Percentiles rank a stretch among this genome's conserved stretches.
Evolutionary conservation across 2,888 invertebrate genomes (phyloP).

Genomic region (Apamea crenata): DNA sequence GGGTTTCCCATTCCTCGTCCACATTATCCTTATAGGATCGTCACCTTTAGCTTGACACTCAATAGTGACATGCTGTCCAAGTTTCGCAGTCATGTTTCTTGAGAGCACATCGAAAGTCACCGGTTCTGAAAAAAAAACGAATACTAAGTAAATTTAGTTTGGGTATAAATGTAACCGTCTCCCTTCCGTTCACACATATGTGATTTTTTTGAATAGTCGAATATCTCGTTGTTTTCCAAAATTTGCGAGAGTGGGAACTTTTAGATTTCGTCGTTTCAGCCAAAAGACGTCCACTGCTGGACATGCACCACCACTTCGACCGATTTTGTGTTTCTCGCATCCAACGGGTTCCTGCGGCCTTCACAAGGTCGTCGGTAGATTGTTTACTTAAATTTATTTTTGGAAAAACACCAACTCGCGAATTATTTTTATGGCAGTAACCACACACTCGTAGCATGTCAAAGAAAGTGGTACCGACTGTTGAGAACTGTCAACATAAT

Average conservation of each 20-base stretch:
- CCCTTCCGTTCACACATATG: not conserved
- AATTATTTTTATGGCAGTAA: no score
- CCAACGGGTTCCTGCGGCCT: no score
- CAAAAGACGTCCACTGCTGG: no score
- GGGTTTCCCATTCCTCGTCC: constrained; percentile 94
- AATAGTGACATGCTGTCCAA: constrained; percentile 93
- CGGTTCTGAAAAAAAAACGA: constrained; percentile 90
- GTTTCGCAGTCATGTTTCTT: constrained; percentile 94
- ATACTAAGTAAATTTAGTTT: constrained; percentile 41
- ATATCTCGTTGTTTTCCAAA: not conserved
- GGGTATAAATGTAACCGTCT: not conserved
- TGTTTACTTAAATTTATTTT: no score
- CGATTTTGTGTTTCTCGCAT: no score
- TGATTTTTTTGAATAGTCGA: not conserved
- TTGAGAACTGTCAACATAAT: no score
- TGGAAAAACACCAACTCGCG: no score
- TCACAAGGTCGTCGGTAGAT: no score
- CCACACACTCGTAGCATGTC: no score
- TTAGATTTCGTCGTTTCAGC: not conserved
- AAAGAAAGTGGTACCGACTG: no score
- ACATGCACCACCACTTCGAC: no score
- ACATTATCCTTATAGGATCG: constrained; percentile 95
- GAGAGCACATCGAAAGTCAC: constrained; percentile 93
- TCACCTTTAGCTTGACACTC: constrained; percentile 96
- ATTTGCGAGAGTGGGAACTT: not conserved